phyloP scores from a whole-genome alignment of 1,140 invertebrate genomes.

The Drosophila chauvacae region DNA sequence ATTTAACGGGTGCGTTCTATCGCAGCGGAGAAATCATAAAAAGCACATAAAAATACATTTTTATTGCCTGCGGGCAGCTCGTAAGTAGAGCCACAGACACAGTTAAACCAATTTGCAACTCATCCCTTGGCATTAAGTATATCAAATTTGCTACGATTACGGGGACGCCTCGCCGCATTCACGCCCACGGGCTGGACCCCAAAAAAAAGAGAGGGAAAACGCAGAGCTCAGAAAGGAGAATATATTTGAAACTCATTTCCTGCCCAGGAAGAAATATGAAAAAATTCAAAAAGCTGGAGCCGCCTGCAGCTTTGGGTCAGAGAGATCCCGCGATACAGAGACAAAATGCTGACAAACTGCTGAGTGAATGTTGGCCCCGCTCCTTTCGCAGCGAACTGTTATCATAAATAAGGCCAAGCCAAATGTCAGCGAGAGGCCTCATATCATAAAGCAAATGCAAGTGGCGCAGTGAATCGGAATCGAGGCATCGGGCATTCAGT shows the following conservation, averaged over 20 bases:
- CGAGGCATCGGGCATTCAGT: constrained; percentile 74
- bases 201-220: constrained; percentile 1
- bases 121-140: constrained; percentile 47
- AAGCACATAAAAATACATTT: constrained; percentile 57
- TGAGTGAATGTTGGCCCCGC: constrained; percentile 44
- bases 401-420: constrained; percentile 78
- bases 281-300: constrained; percentile 42
- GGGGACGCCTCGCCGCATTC: constrained; percentile 53
- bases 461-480: constrained; percentile 72
- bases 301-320: constrained; percentile 75
- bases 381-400: constrained; percentile 56
- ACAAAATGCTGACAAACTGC: constrained; percentile 81
- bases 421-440: constrained; percentile 78
- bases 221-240: background rate
- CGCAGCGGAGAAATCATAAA: constrained; percentile 46
- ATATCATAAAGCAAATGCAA: constrained; percentile 82
- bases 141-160: constrained; percentile 72
- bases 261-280: constrained; percentile 50
- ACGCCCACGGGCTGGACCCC: constrained; percentile 55
- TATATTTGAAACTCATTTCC: constrained; percentile 72
- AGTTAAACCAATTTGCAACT: constrained; percentile 74
- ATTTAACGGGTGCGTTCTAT: constrained; percentile 67
- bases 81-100: constrained; percentile 41
- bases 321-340: constrained; percentile 39
- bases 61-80: constrained; percentile 60